phyloP scores from a whole-genome alignment of 2,113 vertebrate genomes.

The Poicephalus gulielmi region DNA sequence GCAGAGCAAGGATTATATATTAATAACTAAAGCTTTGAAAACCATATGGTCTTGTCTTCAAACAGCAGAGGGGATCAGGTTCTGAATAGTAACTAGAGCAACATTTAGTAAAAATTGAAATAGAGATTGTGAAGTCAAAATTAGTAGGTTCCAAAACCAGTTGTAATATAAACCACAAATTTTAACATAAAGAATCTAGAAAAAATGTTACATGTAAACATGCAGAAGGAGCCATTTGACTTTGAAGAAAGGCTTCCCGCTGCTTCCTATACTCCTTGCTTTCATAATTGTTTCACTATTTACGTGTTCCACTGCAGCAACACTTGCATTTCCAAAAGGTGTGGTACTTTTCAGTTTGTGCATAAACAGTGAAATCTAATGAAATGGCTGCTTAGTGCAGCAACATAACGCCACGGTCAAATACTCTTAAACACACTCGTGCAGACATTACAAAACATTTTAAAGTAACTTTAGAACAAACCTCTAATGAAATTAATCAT shows the following conservation, averaged over 20 bases:
- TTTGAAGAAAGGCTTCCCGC: background rate
- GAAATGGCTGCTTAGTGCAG: background rate
- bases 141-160: background rate
- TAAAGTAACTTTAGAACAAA: background rate
- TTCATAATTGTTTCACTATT: background rate
- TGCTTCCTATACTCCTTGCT: background rate
- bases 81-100: background rate
- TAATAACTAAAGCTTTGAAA: background rate
- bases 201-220: background rate
- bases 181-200: background rate
- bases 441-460: background rate
- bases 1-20: background rate
- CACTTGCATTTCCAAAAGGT: background rate
- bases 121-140: background rate
- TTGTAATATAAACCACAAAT: background rate
- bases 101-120: background rate
- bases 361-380: background rate
- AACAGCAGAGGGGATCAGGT: background rate
- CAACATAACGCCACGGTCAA: background rate
- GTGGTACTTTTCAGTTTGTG: background rate
- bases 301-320: background rate
- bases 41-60: background rate
- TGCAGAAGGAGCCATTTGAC: background rate
- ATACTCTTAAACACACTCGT: background rate
- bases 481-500: background rate